Percentiles rank a stretch among this genome's conserved stretches.
Conservation (phyloP, 2,113 vertebrate species). For the Glaucidium brasilianum region DNA sequence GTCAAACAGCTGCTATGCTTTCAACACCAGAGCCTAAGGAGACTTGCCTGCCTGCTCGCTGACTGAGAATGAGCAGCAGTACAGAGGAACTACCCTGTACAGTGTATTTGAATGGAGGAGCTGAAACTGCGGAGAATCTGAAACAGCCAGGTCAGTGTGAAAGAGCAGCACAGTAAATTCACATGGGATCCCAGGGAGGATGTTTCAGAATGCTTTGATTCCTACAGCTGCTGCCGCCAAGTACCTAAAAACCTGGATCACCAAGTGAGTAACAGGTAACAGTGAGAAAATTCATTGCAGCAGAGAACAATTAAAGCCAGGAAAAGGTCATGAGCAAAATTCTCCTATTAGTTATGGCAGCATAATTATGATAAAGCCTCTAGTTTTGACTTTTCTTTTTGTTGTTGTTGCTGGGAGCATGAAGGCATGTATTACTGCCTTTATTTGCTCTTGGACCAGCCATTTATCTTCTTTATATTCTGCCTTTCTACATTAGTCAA, state of each 20-base stretch:
- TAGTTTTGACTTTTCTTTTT: background rate
- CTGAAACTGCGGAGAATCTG: background rate
- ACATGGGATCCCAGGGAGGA: background rate
- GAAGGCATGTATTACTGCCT: background rate
- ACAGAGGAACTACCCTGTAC: too few relatives aligned
- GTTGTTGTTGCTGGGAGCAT: background rate
- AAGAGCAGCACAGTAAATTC: background rate
- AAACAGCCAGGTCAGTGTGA: background rate
- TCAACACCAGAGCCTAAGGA: background rate
- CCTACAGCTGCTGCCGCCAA: background rate
- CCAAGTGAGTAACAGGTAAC: background rate
- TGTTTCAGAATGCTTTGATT: background rate
- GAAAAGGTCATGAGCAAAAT: background rate
- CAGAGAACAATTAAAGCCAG: background rate
- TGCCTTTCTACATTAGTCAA: background rate
- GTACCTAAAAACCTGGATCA: background rate
- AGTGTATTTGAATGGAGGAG: accelerated
- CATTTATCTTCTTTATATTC: background rate
- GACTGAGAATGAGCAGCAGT: background rate
- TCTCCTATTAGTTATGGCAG: background rate
- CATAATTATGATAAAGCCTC: background rate
- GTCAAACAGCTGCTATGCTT: background rate
- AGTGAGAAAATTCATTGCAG: background rate
- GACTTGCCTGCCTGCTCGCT: background rate
- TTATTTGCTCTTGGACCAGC: background rate